phyloP scores from a whole-genome alignment of 2,888 invertebrate genomes.

The Nemoura dubitans region DNA sequence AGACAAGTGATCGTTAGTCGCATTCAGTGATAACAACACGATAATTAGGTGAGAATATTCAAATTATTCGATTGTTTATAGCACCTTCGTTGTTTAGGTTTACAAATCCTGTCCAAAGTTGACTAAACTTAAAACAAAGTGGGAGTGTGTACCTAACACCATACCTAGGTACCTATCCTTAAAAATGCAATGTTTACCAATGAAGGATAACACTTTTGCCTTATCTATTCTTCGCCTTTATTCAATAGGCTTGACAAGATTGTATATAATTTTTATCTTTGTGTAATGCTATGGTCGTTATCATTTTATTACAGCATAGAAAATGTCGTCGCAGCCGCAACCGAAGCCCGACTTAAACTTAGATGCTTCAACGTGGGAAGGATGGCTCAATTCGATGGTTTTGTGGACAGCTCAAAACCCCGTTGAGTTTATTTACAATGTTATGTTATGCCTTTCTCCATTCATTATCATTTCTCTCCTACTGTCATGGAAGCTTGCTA shows the following conservation, averaged over 20 bases:
- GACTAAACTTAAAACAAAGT: too few species aligned
- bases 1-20: conserved; percentile 25
- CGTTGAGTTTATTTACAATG: conserved; percentile 62
- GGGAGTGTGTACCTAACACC: too few species aligned
- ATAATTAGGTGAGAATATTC: too few species aligned
- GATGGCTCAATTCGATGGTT: conserved; percentile 56
- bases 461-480: conserved; percentile 63
- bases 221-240: background rate
- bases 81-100: too few species aligned
- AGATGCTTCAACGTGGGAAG: conserved; percentile 50
- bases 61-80: too few species aligned
- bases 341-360: conserved; percentile 32
- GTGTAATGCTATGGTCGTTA: background rate
- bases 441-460: conserved; percentile 63
- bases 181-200: background rate
- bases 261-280: background rate
- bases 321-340: conserved; percentile 10
- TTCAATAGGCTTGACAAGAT: background rate
- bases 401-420: conserved; percentile 57
- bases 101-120: too few species aligned
- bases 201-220: background rate
- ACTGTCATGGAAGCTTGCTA: conserved; percentile 64
- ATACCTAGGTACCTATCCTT: too few species aligned
- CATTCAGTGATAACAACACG: too few species aligned
- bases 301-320: background rate